Conservation (phyloP, 2,888 invertebrate species). For the Oegoconia quadripuncta region DNA sequence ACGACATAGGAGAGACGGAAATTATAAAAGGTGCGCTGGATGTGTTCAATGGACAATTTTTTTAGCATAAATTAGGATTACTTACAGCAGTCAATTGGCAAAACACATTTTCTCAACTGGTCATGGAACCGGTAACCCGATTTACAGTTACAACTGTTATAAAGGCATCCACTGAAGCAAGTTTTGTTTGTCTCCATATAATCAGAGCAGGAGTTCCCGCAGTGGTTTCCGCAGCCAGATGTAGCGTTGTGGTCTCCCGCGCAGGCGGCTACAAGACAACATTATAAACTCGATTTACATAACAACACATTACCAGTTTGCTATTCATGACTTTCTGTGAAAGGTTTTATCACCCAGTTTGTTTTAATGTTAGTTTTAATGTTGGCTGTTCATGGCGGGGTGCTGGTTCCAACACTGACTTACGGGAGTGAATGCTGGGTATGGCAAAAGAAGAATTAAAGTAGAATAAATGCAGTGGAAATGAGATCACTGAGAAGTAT, state of each 20-base stretch:
- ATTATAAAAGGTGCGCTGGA: no score
- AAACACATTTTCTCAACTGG: slow-evolving; percentile 31
- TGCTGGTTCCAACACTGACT: no score
- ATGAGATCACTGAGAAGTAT: no score
- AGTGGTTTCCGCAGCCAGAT: slow-evolving; percentile 56
- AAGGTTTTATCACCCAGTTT: no score
- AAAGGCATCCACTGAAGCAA: slow-evolving; percentile 50
- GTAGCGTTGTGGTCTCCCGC: slow-evolving; percentile 50
- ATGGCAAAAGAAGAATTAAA: no score
- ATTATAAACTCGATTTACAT: neutral
- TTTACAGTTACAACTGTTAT: slow-evolving; percentile 54
- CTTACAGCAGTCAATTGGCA: slow-evolving; percentile 50
- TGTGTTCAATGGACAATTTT: no score
- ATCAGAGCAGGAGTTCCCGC: slow-evolving; percentile 54
- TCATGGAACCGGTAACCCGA: slow-evolving; percentile 48
- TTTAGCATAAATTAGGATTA: no score
- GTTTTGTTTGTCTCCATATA: slow-evolving; percentile 48
- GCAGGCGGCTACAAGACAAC: slow-evolving; percentile 38
- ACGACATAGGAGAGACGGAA: no score
- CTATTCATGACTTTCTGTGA: neutral
- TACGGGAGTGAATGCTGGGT: no score
- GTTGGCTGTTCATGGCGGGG: no score
- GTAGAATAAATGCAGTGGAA: no score
- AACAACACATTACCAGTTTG: neutral
- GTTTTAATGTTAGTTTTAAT: no score